Evolutionary conservation across 2,888 invertebrate species (phyloP).

Genomic region (Cheilosia pagana): DNA sequence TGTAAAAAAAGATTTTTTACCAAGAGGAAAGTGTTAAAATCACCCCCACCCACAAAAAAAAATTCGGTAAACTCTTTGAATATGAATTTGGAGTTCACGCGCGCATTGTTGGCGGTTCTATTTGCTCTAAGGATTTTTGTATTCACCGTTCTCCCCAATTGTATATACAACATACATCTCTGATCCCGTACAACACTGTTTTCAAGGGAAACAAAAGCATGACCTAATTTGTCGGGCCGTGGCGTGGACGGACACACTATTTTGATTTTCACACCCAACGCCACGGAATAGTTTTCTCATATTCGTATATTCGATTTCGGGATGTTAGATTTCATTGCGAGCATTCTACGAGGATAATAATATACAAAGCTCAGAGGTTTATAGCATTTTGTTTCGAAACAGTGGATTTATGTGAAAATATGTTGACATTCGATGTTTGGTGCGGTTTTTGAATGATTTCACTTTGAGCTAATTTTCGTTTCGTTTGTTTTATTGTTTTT

Average conservation of each 20-base stretch:
- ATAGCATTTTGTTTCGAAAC: constrained; percentile 42
- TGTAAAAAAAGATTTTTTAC: constrained; percentile 34
- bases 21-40: constrained; percentile 27
- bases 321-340: constrained; percentile 4
- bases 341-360: background rate
- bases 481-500: constrained; percentile 17
- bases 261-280: constrained; percentile 22
- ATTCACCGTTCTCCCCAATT: background rate
- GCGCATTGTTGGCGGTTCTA: constrained; percentile 15
- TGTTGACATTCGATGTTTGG: constrained; percentile 35
- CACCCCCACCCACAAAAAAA: background rate
- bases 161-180: background rate
- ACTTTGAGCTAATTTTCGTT: background rate
- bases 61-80: background rate
- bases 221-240: constrained; percentile 32
- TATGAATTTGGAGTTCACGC: constrained; percentile 34
- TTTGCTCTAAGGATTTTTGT: constrained; percentile 21
- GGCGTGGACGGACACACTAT: background rate
- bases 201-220: constrained; percentile 27
- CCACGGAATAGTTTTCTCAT: constrained; percentile 13
- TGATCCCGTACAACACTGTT: constrained; percentile 11
- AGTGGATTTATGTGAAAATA: constrained; percentile 45
- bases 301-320: background rate
- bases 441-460: constrained; percentile 42
- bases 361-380: constrained; percentile 15